Base-by-base conservation (phyloP, 2,113 vertebrate genomes). In the Albula goreensis region DNA sequence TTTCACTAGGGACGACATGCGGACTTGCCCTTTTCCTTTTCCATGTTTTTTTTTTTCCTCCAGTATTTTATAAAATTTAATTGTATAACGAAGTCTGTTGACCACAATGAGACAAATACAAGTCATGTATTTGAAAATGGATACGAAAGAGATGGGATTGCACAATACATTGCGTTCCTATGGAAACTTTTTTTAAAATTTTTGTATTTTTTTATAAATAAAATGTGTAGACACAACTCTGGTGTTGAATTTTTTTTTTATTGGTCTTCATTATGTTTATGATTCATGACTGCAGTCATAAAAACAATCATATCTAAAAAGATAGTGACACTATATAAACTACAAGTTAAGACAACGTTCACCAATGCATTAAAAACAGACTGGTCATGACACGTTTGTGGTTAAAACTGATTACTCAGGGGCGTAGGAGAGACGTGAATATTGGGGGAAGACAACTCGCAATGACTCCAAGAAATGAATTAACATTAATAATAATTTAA, bases 101-200 rank as follows among this genome's bases (percentile, higher is more conserved):
- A 41, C 31, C 31, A 41, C 1, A 50, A 74, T 85, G 49, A 85
- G 17, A 56, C 31, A 70, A 88, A 86, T 88, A 86, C 88, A 90
- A 88, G 31, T 81, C 19, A 90, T 90, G 86, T 87, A 89, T 93
- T 94, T 91, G 92, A 89, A 94, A 94, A 90, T 92, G 92, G 95
- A 94, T 91, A 88, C 91, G 92, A 96, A 96, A 96, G 93, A 96
- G 95, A 96, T 92, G 94, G 97, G 96, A 97, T 97, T 96, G 97
- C 97, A 95, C 94, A 93, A 93, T 96, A 94, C 96, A 82, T 93
- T 94, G 96, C 97, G 97, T 99, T 99, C 97, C 97, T 97, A 97
- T 99, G 97, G 98, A 98, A 99, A 98, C 96, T 94, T 96, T 96
- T 94, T 95, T 95, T 96, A 79, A 85, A 85, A 84, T 89, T 92